phyloP scores from a whole-genome alignment of 2,113 vertebrate genomes.

The Odontophorus gujanensis region DNA sequence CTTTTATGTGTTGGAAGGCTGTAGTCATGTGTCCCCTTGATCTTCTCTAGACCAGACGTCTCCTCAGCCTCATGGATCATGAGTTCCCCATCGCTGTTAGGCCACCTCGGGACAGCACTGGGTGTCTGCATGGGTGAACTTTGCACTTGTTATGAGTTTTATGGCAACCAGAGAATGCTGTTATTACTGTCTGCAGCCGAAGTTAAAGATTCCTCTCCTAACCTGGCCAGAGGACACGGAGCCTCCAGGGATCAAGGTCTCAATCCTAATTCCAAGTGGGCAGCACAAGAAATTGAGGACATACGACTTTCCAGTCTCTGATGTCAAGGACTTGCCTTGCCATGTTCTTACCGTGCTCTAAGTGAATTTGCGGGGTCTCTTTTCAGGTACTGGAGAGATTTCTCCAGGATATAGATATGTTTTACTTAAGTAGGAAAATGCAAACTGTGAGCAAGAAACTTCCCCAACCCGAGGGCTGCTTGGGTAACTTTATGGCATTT shows the following conservation, averaged over 20 bases:
- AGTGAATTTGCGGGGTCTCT: background rate
- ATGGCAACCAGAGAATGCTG: background rate
- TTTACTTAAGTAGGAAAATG: background rate
- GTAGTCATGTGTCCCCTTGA: constrained; percentile 45
- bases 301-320: background rate
- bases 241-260: background rate
- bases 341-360: background rate
- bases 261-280: background rate
- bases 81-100: background rate
- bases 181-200: background rate
- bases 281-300: background rate
- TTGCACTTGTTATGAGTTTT: background rate
- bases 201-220: background rate
- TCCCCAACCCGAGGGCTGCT: background rate
- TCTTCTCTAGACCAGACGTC: constrained; percentile 17
- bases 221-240: accelerated
- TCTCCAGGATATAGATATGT: background rate
- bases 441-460: accelerated
- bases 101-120: background rate
- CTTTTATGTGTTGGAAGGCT: background rate
- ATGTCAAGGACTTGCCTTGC: background rate
- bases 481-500: background rate
- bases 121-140: background rate
- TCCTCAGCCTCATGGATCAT: background rate
- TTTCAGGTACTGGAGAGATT: background rate